Evolutionary conservation across 1,140 invertebrate species (phyloP).

Genomic region (Tetramorium parvispinum): DNA sequence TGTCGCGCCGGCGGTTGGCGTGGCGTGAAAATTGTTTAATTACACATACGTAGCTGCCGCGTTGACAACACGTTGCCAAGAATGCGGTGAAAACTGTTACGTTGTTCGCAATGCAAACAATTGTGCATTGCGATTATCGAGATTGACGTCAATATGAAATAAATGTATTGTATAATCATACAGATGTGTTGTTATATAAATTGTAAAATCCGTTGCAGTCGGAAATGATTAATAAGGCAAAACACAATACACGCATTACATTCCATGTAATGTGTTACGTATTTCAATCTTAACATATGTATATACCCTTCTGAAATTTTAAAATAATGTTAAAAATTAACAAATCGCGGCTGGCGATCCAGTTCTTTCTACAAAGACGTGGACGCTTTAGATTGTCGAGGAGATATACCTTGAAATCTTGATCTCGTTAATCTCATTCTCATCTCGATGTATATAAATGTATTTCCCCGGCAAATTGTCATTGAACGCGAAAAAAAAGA

Average conservation of each 20-base stretch:
- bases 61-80: constrained; percentile 11
- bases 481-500: background rate
- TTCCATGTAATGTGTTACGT: background rate
- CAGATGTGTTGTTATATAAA: background rate
- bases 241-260: background rate
- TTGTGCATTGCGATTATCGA: constrained; percentile 1
- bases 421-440: background rate
- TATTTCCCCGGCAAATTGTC: background rate
- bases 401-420: background rate
- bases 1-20: background rate
- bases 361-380: background rate
- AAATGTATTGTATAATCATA: background rate
- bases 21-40: constrained; percentile 55
- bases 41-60: background rate
- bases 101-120: background rate
- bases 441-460: background rate
- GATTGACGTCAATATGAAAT: background rate
- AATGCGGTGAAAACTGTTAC: constrained; percentile 41
- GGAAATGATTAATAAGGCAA: background rate
- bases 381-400: background rate
- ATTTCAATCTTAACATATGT: background rate
- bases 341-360: background rate
- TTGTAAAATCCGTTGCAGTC: background rate
- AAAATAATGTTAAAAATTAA: background rate
- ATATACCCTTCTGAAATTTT: background rate